Conservation (phyloP, 2,797 vertebrate species). For the Rhabdophis nuchalis region DNA sequence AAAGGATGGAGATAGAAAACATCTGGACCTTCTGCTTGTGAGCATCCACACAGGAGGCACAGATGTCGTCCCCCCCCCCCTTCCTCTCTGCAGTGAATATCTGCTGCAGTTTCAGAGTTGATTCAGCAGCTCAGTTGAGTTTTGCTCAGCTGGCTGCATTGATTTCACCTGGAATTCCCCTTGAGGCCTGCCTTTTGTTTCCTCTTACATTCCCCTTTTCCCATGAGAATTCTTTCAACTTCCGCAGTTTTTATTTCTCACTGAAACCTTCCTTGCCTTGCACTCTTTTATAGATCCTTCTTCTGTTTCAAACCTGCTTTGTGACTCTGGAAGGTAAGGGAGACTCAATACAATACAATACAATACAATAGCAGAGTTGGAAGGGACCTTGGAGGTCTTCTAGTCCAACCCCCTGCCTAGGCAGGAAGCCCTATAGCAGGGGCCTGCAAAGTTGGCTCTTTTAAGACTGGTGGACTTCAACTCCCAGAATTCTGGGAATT, state of each 20-base stretch:
- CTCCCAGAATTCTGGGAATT: no score
- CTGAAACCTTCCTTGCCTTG: neutral
- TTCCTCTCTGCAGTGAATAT: neutral
- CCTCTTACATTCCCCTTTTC: neutral
- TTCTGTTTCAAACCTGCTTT: neutral
- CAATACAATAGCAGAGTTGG: no score
- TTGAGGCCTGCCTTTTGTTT: neutral
- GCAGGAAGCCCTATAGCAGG: no score
- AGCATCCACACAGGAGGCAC: neutral
- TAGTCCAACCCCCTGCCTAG: no score
- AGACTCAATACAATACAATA: no score
- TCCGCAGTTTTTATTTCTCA: neutral
- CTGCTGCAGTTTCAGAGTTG: neutral
- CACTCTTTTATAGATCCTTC: neutral
- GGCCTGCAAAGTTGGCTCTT: no score
- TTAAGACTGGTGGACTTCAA: no score
- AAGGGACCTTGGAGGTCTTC: no score
- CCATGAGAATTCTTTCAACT: neutral
- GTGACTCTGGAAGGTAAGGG: neutral
- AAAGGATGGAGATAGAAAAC: neutral
- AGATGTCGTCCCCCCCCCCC: neutral
- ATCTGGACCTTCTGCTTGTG: neutral
- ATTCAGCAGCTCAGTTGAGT: neutral
- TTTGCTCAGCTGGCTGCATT: neutral
- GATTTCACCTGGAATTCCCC: neutral